Evolutionary conservation across 2,888 invertebrate species (phyloP), one percentile per base, ranked within the genome.

Genomic region (Noctua fimbriata): DNA sequence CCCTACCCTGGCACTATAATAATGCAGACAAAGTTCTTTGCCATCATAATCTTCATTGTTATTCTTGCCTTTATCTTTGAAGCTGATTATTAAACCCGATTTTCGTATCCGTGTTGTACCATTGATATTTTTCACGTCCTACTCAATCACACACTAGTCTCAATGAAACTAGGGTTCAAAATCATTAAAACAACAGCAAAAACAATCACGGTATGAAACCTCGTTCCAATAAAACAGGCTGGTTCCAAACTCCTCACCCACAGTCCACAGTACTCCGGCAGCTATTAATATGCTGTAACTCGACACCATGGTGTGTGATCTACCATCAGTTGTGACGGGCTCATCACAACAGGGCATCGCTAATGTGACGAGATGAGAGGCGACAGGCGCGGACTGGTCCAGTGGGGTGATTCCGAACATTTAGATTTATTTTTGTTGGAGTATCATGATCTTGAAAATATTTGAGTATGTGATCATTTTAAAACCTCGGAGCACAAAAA

Each of bases 281-380:
- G 80, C 71, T 86, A 88, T 80, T 83, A 82, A 88, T 80, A 80
- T 87, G 84, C 86, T 92, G 96, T 94, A 95, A 96, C 84, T 55
- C 70, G 90, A 96, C 91, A 95, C 94, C 92, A 83, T 91, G 90
- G 90, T 92, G 88, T 88, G 91, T 93, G 93, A 90, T 92, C 94
- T 94, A 94, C 93, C 93, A 93, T 94, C 91, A 91, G 89, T 92
- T 92, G 92, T 93, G 94, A 94, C 94, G 91, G 89, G 91, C 89
- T 92, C 93, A 92, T 94, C 94, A 94, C 90, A 95, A 94, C 93
- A 94, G 89, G 89, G 91, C 90, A 88, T 91, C 91, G 88, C 89
- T 92, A 92, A 93, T 91, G 86, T 91, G 94, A 95, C 83, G 89
- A 92, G 93, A 95, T 94, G 83, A 82, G 90, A 91, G 60, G 72